Conservation (phyloP, 2,113 vertebrate species). For the Geothlypis trichas region DNA sequence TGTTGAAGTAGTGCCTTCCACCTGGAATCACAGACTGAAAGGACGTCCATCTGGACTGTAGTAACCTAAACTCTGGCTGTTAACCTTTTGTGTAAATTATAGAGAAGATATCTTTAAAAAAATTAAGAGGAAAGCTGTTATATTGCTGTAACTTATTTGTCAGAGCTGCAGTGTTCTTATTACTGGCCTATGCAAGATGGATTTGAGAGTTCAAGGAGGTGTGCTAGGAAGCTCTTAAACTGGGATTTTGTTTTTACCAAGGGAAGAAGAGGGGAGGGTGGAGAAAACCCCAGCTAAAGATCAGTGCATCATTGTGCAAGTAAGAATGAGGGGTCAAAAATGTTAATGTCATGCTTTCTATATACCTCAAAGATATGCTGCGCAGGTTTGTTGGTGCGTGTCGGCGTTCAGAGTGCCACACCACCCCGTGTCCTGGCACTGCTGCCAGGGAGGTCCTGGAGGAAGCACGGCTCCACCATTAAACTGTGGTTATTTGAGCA, state of each 20-base stretch:
- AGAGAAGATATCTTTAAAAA: conserved; percentile 65
- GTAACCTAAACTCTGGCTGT: conserved; percentile 46
- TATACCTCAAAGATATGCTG: conserved; percentile 74
- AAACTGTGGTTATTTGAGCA: conserved; percentile 38
- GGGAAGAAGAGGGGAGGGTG: neutral
- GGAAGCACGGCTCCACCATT: neutral
- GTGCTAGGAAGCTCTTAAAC: conserved; percentile 37
- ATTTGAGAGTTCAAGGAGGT: conserved; percentile 31
- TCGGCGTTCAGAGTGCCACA: neutral
- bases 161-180: conserved; percentile 69
- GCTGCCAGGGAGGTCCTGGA: neutral
- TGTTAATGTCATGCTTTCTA: conserved; percentile 50
- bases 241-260: neutral
- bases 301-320: neutral
- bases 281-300: neutral
- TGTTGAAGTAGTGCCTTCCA: conserved; percentile 73
- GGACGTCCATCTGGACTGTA: conserved; percentile 48
- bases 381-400: neutral
- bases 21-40: conserved; percentile 58
- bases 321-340: conserved; percentile 24
- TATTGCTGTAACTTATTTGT: conserved; percentile 75
- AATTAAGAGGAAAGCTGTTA: conserved; percentile 58
- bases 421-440: neutral
- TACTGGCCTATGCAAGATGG: conserved; percentile 69
- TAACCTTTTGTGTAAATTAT: conserved; percentile 67